Percentiles rank a stretch among this genome's conserved stretches.
Conservation (phyloP, 1,140 invertebrate species). For the Penaeus japonicus region DNA sequence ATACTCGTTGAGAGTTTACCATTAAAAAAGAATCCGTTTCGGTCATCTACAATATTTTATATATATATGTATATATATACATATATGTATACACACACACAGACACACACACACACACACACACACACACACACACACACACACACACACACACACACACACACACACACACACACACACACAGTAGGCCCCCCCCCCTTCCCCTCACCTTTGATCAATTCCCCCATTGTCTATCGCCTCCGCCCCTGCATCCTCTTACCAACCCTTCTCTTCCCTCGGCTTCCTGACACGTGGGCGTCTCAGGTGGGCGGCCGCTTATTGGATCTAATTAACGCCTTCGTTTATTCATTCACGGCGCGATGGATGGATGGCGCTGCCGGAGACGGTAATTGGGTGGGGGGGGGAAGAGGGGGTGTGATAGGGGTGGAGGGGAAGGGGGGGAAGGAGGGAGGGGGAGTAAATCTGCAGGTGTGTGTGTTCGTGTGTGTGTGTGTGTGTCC, state of each 20-base stretch:
- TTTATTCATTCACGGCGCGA: too few relatives aligned
- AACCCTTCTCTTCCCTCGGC: not conserved
- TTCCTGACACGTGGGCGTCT: not conserved
- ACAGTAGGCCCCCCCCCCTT: not conserved
- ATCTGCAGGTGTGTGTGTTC: slow-evolving; percentile 4
- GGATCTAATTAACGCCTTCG: too few relatives aligned
- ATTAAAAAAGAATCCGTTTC: too few relatives aligned
- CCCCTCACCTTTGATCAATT: not conserved
- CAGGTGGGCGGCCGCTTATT: too few relatives aligned
- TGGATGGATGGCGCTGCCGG: not conserved
- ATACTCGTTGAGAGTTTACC: too few relatives aligned
- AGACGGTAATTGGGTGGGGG: not conserved
- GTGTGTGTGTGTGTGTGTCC: slow-evolving; percentile 1
- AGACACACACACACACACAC: slow-evolving; percentile 13
- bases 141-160: slow-evolving; percentile 7
- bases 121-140: slow-evolving; percentile 13
- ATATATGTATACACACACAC: slow-evolving; percentile 14
- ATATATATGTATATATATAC: not conserved
- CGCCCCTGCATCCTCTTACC: not conserved
- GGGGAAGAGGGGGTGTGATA: not conserved
- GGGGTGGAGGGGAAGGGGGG: not conserved
- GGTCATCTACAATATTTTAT: not conserved
- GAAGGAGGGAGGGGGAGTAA: not conserved
- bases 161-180: slow-evolving; percentile 13
- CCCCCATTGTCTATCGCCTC: not conserved